phyloP scores from a whole-genome alignment of 2,797 vertebrate genomes.

The Taenioides sp. region DNA sequence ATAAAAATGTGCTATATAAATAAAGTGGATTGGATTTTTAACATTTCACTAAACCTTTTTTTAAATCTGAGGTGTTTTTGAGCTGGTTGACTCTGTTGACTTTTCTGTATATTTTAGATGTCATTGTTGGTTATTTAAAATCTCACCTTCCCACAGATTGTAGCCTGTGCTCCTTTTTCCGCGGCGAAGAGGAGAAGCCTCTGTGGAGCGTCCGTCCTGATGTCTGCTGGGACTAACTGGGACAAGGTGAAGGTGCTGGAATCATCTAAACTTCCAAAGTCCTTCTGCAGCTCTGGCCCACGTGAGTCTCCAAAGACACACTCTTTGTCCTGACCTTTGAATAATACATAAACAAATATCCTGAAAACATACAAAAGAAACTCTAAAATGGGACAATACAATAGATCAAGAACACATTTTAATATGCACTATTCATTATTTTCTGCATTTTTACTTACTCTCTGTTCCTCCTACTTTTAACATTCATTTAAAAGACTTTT shows the following conservation, averaged over 20 bases:
- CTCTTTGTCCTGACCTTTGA: neutral
- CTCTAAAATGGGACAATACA: neutral
- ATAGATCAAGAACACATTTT: neutral
- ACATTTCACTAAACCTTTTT: neutral
- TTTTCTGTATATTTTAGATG: too few species aligned
- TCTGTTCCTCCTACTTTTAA: neutral
- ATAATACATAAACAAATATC: neutral
- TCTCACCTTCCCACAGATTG: slow-evolving; percentile 22
- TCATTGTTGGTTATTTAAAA: neutral
- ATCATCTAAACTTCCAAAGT: slow-evolving; percentile 65
- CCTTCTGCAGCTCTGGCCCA: slow-evolving; percentile 49
- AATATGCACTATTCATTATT: neutral
- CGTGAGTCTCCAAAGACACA: slow-evolving; percentile 24
- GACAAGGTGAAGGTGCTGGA: slow-evolving; percentile 59
- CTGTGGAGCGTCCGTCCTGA: slow-evolving; percentile 34
- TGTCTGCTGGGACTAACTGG: slow-evolving; percentile 57
- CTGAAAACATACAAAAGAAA: neutral
- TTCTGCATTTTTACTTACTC: neutral
- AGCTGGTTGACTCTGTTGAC: neutral
- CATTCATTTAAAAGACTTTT: too few species aligned
- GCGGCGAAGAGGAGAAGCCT: slow-evolving; percentile 29
- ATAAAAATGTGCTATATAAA: too few species aligned
- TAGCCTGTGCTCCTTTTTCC: slow-evolving; percentile 3
- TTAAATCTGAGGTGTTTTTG: neutral
- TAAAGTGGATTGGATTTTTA: neutral